Conservation (phyloP, 2,888 invertebrate genomes). For the Chrysotoxum bicinctum region DNA sequence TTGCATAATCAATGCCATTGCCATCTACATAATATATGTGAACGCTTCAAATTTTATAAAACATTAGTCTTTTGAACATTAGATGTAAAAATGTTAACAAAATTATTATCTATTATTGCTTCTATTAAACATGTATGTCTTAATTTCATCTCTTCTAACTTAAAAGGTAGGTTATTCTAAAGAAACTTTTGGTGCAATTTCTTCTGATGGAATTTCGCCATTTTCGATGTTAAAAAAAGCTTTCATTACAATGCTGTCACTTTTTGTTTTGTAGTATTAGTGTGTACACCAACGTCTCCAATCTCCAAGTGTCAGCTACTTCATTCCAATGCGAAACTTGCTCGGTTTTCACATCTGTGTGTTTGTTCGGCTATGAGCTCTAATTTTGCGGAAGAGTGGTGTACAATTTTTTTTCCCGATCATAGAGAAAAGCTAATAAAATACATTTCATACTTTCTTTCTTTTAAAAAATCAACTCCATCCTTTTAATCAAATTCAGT, state of each 20-base stretch:
- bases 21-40: no score
- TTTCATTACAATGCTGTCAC: conserved; percentile 59
- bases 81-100: no score
- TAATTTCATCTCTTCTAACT: no score
- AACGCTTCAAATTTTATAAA: no score
- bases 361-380: conserved; percentile 57
- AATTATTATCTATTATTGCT: no score
- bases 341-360: conserved; percentile 38
- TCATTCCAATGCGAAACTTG: conserved; percentile 49
- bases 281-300: background rate
- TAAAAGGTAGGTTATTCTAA: no score
- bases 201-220: conserved; percentile 32
- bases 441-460: conserved; percentile 44
- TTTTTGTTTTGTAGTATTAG: conserved; percentile 15
- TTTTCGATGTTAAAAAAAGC: conserved; percentile 59
- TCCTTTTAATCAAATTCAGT: conserved; percentile 45
- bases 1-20: no score
- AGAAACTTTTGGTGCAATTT: background rate
- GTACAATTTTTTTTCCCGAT: conserved; percentile 63
- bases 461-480: conserved; percentile 31
- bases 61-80: no score
- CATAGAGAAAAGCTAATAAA: conserved; percentile 46
- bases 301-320: conserved; percentile 20
- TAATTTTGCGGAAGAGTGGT: conserved; percentile 72
- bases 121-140: no score